These are phyloP conservation scores for Heterocephalus glaber DNA, from an alignment of 2,113 vertebrate genomes.

Conservation along the genomic window DNA sequence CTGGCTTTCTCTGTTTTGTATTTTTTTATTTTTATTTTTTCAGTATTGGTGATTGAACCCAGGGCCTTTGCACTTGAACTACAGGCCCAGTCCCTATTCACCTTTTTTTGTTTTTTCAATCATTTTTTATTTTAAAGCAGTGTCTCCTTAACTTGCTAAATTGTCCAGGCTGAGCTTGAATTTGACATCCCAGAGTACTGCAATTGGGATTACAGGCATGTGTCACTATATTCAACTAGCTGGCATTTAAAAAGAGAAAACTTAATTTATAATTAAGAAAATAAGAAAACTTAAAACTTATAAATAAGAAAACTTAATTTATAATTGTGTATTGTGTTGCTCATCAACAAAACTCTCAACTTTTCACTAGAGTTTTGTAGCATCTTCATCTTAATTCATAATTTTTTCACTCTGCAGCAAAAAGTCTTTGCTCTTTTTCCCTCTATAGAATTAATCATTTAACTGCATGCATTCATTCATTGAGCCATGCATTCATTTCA, in stretches of 20 bases:
- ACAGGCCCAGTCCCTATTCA: neutral
- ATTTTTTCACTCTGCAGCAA: neutral
- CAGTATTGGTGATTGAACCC: neutral
- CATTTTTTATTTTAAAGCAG: neutral
- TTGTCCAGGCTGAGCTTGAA: neutral
- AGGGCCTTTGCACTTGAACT: neutral
- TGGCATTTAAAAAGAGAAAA: neutral
- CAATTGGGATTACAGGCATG: neutral
- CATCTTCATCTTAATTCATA: slow-evolving; percentile 8
- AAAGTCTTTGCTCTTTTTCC: neutral
- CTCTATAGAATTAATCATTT: neutral
- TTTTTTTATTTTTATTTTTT: neutral
- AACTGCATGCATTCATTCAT: neutral
- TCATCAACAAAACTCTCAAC: neutral
- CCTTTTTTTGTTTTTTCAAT: neutral
- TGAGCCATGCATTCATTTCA: neutral
- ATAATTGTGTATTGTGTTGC: neutral
- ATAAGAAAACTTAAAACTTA: too few species aligned
- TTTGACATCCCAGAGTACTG: neutral
- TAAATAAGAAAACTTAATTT: neutral
- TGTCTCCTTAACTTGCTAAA: neutral
- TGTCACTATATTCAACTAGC: neutral
- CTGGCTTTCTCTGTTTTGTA: neutral
- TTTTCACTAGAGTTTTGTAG: neutral
- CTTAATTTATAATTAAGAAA: too few species aligned